Conservation (phyloP, 2,113 vertebrate species). For the Gnathochromis pfefferi region DNA sequence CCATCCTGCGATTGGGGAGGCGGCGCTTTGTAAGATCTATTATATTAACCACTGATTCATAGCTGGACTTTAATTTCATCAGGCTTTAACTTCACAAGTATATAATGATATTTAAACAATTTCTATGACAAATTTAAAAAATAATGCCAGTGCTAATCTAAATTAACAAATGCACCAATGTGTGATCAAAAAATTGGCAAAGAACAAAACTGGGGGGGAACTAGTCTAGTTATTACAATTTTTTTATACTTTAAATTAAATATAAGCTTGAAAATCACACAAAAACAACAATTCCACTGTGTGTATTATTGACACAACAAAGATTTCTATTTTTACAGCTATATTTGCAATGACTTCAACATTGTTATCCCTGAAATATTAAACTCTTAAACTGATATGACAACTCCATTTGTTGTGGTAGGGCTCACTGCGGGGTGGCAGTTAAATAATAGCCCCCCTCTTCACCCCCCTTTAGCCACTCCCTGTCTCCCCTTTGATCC, state of each 20-base stretch:
- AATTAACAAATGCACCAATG: not conserved
- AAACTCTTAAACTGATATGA: not conserved
- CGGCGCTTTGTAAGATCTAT: not conserved
- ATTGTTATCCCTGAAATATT: not conserved
- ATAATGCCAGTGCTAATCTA: not conserved
- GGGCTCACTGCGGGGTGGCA: not conserved
- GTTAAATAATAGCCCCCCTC: not conserved
- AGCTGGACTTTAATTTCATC: not conserved
- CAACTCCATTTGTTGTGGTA: not conserved
- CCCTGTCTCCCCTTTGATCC: not conserved
- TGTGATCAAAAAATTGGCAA: not conserved
- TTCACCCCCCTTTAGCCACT: not conserved
- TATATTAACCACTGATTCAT: not conserved
- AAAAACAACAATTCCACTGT: not conserved
- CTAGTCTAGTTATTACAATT: not conserved
- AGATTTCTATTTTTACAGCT: not conserved
- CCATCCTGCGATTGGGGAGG: not conserved
- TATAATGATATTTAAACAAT: not conserved
- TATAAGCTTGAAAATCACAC: not conserved
- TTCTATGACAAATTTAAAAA: not conserved
- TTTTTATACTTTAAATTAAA: not conserved
- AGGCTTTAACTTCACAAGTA: not conserved
- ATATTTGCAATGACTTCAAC: not conserved
- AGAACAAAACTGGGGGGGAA: not conserved
- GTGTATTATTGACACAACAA: not conserved